These are phyloP conservation scores for Hormaphis cornu DNA, from an alignment of 1,140 invertebrate genomes.

Conservation along the genomic window DNA sequence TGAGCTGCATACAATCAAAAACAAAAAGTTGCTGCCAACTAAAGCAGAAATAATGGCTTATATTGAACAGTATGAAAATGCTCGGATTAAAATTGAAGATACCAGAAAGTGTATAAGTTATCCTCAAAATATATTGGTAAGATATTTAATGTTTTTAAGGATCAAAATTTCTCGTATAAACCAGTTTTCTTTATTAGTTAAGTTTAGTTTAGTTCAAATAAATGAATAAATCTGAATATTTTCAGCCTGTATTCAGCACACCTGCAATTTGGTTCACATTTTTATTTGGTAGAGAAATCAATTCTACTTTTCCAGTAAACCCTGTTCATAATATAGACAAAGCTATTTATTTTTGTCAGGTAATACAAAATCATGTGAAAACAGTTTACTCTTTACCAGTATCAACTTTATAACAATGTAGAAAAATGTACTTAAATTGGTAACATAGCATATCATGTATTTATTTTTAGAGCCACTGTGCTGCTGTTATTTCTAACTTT, in stretches of 20 bases:
- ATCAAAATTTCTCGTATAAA: no score
- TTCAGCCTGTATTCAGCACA: background rate
- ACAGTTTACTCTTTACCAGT: background rate
- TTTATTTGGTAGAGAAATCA: slow-evolving; percentile 18
- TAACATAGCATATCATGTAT: background rate
- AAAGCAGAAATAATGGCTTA: slow-evolving; percentile 24
- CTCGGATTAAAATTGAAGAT: background rate
- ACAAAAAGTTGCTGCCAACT: slow-evolving; percentile 13
- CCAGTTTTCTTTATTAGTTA: no score
- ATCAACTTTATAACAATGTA: background rate
- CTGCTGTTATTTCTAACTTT: slow-evolving; percentile 9
- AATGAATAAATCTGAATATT: background rate
- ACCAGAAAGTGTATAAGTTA: background rate
- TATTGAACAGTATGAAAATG: slow-evolving; percentile 14
- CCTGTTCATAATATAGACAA: slow-evolving; percentile 21
- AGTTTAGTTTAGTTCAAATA: no score
- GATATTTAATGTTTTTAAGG: background rate
- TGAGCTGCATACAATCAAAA: slow-evolving; percentile 3
- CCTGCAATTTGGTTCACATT: slow-evolving; percentile 9
- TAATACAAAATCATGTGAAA: background rate
- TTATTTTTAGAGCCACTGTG: slow-evolving; percentile 10
- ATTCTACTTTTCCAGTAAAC: background rate
- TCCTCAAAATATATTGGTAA: slow-evolving; percentile 3
- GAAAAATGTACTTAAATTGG: background rate
- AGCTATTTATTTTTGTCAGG: background rate